phyloP scores from a whole-genome alignment of 1,140 invertebrate genomes.

The Carposina sasakii region DNA sequence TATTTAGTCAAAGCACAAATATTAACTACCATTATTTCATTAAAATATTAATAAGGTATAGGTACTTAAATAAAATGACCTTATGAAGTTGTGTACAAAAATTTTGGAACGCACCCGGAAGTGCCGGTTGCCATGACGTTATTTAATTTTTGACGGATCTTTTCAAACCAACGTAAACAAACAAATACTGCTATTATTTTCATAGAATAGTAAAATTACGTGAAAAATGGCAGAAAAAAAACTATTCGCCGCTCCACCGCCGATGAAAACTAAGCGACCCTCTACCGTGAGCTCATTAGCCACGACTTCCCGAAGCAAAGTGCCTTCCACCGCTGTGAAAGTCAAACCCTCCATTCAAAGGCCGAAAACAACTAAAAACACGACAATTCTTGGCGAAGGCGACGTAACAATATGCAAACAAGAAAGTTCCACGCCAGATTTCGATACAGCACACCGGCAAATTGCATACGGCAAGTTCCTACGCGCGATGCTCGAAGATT shows the following conservation, averaged over 20 bases:
- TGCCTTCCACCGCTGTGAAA: conserved; percentile 13
- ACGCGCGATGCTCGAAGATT: conserved; percentile 47
- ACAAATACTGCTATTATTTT: neutral
- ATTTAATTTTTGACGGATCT: conserved; percentile 28
- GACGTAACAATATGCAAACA: conserved; percentile 35
- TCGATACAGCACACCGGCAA: conserved; percentile 35
- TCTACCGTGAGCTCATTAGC: conserved; percentile 18
- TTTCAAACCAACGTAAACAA: neutral
- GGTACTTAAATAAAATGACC: conserved; percentile 9
- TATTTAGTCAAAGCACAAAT: too few relatives aligned
- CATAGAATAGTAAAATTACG: too few relatives aligned
- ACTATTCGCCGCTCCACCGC: conserved; percentile 26
- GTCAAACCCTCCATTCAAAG: conserved; percentile 18
- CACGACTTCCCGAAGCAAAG: conserved; percentile 17
- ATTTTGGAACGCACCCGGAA: conserved; percentile 30
- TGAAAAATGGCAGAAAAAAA: conserved; percentile 43
- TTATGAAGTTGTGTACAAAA: conserved; percentile 3
- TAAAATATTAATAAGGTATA: neutral
- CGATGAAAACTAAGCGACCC: conserved; percentile 30
- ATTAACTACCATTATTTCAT: too few relatives aligned
- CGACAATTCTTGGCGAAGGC: conserved; percentile 22
- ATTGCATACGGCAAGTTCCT: conserved; percentile 49
- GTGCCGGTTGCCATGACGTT: conserved; percentile 35
- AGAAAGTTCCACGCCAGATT: conserved; percentile 32
- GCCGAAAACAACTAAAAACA: conserved; percentile 28